phyloP scores from a whole-genome alignment of 2,797 vertebrate genomes.

The Antrozous pallidus region DNA sequence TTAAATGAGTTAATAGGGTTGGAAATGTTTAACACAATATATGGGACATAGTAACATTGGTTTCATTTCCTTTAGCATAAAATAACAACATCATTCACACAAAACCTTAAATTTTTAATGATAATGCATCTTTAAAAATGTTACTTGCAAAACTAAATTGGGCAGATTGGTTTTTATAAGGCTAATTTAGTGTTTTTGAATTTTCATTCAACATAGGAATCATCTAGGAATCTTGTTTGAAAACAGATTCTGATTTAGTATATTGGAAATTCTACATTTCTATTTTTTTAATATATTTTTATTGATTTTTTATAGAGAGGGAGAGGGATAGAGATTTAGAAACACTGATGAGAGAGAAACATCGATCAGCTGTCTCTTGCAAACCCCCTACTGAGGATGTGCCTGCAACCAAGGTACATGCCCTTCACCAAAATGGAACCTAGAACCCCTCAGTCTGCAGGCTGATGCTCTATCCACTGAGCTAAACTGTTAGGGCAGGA shows the following conservation, averaged over 20 bases:
- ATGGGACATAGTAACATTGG: neutral
- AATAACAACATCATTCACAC: neutral
- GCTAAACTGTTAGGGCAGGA: neutral
- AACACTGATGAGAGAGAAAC: too few species aligned
- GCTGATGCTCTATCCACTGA: too few species aligned
- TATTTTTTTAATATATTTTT: neutral
- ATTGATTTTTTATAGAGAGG: too few species aligned
- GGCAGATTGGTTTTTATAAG: neutral
- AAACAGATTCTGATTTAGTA: neutral
- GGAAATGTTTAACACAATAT: neutral
- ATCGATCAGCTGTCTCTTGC: too few species aligned
- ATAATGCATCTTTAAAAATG: neutral
- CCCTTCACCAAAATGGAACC: too few species aligned
- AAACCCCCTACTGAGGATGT: too few species aligned
- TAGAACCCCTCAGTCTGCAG: too few species aligned
- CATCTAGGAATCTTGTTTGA: neutral
- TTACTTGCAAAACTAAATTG: neutral
- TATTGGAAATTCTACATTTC: neutral
- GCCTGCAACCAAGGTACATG: too few species aligned
- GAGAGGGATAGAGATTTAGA: too few species aligned
- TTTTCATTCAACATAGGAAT: neutral
- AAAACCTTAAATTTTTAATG: neutral
- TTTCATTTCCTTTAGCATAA: neutral
- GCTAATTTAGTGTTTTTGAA: neutral
- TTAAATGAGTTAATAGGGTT: neutral